Base-by-base conservation (phyloP, 2,797 vertebrate genomes). In the Rhinogobio ventralis region DNA sequence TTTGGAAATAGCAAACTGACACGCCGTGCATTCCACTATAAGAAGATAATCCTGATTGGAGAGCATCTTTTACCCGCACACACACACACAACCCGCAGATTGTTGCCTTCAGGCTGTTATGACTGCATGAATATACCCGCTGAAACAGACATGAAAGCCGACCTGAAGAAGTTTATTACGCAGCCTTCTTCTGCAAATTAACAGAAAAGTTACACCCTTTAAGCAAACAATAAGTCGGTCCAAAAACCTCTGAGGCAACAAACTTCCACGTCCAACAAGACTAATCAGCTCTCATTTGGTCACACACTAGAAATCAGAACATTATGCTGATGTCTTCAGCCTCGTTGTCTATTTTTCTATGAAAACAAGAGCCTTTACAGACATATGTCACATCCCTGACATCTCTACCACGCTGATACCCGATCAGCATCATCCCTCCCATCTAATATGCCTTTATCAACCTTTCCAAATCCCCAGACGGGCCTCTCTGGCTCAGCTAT, bases 111-210 rank as follows among this genome's bases (percentile, higher is more conserved):
- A 90, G 93, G 93, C 93, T 95, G 91, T 94, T 94, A 89, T 94
- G 93, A 87, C 93, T 94, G 90, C 90, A 85, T 91, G 90, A 94
- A 90, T 88, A 75, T 92, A 93, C 92, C 91, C 87, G 86, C 92
- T 92, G 92, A 93, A 92, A 92, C 76, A 88, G 87, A 94, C 93
- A 95, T 95, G 92, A 95, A 95, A 95, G 94, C 90, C 19, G 89
- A 88, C 92, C 93, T 92, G 92, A 86, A 92, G 93, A 93, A 93
- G 89, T 83, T 80, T 83, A 79, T 78, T 46, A 78, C 51, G 20
- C 64, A 68, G 39, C 71, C 86, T 91, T 88, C 82, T 92, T 85
- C 93, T 93, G 92, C 93, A 92, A 94, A 94, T 95, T 94, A 94
- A 92, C 89, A 85, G 87, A 89, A 90, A 93, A 91, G 94, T 93